phyloP scores from a whole-genome alignment of 2,797 vertebrate species.

The Cottoperca gobio region DNA sequence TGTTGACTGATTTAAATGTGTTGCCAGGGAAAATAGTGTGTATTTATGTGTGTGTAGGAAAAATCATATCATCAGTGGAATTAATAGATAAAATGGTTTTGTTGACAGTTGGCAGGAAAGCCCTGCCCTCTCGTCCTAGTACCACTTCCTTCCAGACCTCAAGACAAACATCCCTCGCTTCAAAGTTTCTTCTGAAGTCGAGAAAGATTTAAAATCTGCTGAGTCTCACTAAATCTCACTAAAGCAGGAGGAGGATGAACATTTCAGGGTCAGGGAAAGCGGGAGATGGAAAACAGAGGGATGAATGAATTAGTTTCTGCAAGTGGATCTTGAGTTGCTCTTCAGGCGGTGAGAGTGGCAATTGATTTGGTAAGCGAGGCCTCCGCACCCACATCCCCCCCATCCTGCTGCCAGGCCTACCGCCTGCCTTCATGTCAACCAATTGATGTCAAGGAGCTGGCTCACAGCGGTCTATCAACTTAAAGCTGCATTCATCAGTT shows the following conservation, averaged over 20 bases:
- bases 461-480: slow-evolving; percentile 45
- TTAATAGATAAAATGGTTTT: slow-evolving; percentile 48
- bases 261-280: slow-evolving; percentile 15
- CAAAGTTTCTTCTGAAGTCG: slow-evolving; percentile 30
- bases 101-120: slow-evolving; percentile 49
- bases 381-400: slow-evolving; percentile 26
- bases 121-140: slow-evolving; percentile 38
- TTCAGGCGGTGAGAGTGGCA: slow-evolving; percentile 55
- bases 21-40: slow-evolving; percentile 25
- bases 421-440: slow-evolving; percentile 43
- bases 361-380: slow-evolving; percentile 74
- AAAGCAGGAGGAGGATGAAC: slow-evolving; percentile 34
- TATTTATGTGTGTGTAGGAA: slow-evolving; percentile 4
- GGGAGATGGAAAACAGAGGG: slow-evolving; percentile 34
- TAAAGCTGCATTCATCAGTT: slow-evolving; percentile 56
- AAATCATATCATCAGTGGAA: slow-evolving; percentile 34
- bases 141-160: slow-evolving; percentile 48
- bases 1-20: slow-evolving; percentile 44
- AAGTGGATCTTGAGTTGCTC: slow-evolving; percentile 59
- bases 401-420: slow-evolving; percentile 52
- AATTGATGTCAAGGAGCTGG: slow-evolving; percentile 59
- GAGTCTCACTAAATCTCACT: slow-evolving; percentile 8
- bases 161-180: slow-evolving; percentile 52
- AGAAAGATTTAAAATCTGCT: slow-evolving; percentile 47
- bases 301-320: slow-evolving; percentile 55